phyloP scores from a whole-genome alignment of 1,140 invertebrate genomes.

The Drosophila repletoides region DNA sequence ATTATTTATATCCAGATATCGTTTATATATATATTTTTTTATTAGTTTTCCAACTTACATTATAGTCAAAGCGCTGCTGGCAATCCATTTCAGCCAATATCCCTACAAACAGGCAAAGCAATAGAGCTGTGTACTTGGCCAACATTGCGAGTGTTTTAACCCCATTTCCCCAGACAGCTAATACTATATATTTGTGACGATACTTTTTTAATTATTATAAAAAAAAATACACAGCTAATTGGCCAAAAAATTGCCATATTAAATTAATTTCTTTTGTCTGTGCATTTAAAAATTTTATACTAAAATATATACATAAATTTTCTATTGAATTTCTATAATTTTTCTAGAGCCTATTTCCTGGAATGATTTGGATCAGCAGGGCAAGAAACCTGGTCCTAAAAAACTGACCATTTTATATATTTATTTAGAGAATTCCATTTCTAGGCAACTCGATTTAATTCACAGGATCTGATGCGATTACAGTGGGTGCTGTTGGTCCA shows the following conservation, averaged over 20 bases:
- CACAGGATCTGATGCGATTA: constrained; percentile 43
- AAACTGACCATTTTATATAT: no score
- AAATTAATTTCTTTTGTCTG: neutral
- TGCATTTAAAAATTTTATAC: no score
- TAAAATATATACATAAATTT: no score
- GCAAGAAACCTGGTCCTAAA: no score
- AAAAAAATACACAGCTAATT: neutral
- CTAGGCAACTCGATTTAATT: no score
- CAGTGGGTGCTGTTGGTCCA: constrained; percentile 46
- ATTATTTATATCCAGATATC: no score
- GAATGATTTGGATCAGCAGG: no score
- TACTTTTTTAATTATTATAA: neutral
- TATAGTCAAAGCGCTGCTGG: constrained; percentile 17
- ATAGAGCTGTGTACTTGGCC: constrained; percentile 12
- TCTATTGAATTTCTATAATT: no score
- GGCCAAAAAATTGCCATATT: neutral
- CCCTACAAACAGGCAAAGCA: constrained; percentile 8
- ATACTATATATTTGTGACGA: constrained; percentile 1
- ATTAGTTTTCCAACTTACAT: constrained; percentile 16
- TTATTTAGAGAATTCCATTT: no score
- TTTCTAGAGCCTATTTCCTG: no score
- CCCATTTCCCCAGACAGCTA: neutral
- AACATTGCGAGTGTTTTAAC: constrained; percentile 41
- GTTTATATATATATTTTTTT: neutral
- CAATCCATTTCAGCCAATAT: constrained; percentile 29